Evolutionary conservation across 2,113 vertebrate genomes (phyloP).

Genomic region (Leucosticte australis): DNA sequence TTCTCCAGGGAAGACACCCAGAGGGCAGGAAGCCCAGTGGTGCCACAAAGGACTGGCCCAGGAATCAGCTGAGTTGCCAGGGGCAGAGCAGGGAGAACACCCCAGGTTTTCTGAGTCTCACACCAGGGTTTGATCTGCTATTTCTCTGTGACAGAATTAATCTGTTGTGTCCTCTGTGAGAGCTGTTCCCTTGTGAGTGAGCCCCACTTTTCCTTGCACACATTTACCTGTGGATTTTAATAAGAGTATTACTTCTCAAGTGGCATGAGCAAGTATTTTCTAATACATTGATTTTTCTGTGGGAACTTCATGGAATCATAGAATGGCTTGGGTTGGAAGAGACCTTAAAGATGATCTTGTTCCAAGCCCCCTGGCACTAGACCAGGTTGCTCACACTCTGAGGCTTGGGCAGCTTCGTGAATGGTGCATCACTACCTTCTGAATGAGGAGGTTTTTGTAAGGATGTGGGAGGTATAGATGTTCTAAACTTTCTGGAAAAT

Average conservation of each 20-base stretch:
- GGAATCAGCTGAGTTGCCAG: neutral
- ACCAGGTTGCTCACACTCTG: neutral
- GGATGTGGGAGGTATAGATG: neutral
- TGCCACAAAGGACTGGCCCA: neutral
- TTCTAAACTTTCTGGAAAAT: conserved; percentile 23
- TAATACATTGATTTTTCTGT: neutral
- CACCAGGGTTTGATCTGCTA: neutral
- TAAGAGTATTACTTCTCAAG: neutral
- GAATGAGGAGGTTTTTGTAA: neutral
- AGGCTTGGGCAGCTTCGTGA: neutral
- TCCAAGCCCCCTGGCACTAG: neutral
- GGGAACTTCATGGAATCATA: neutral
- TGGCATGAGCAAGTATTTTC: neutral
- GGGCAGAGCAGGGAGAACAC: neutral
- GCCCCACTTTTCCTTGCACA: neutral
- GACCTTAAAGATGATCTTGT: neutral
- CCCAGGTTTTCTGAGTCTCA: neutral
- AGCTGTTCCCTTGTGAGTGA: neutral
- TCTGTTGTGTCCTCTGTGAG: neutral
- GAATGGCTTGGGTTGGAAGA: neutral
- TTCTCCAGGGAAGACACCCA: neutral
- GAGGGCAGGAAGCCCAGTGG: neutral
- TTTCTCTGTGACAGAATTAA: neutral
- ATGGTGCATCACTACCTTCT: neutral
- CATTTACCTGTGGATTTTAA: neutral